Base-by-base conservation (phyloP, 92 coral and sea anemone species). In the Zoanthus gigantus region DNA sequence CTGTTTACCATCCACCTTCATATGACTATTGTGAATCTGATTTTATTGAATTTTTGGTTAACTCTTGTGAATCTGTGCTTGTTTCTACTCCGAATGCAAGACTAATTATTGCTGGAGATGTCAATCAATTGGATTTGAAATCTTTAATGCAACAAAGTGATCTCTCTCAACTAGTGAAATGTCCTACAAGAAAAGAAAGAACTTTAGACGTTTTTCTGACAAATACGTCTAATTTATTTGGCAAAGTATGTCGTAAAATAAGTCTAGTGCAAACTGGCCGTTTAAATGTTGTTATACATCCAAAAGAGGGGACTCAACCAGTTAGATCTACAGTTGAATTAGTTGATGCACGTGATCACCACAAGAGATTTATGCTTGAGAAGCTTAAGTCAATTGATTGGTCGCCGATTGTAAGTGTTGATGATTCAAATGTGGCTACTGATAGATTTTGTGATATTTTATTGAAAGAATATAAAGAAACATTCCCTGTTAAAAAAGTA, bases 81-180 rank as follows among this genome's bases (percentile, higher is more conserved):
- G 42, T 37, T 37, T 37, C 42, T 37, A 37, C 2, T 37, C 2
- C 91, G 31, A 90, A 87, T 80, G 83, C 83, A 56, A 57, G 23
- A 37, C 83, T 91, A 65, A 82, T 87, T 18, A 90, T 93, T 88
- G 93, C 91, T 78, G 93, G 92, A 18, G 93, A 93, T 72, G 47
- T 93, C 65, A 89, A 92, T 82, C 86, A 88, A 71, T 89, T 92
- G 31, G 87, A 92, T 77, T 56, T 86, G 52, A 85, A 85, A 57
- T 76, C 73, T 66, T 71, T 93, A 23, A 65, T 83, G 30, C 83
- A 42, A 29, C 92, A 90, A 44, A 37, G 42, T 37, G 42, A 37
- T 76, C 31, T 93, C 67, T 32, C 73, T 10, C 92, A 90, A 84
- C 68, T 93, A 37, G 42, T 85, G 10, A 88, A 84, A 86, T 4